Percentiles rank a stretch among this genome's conserved stretches.
phyloP scores from a whole-genome alignment of 1,140 invertebrate species.

The Anoplophora glabripennis region DNA sequence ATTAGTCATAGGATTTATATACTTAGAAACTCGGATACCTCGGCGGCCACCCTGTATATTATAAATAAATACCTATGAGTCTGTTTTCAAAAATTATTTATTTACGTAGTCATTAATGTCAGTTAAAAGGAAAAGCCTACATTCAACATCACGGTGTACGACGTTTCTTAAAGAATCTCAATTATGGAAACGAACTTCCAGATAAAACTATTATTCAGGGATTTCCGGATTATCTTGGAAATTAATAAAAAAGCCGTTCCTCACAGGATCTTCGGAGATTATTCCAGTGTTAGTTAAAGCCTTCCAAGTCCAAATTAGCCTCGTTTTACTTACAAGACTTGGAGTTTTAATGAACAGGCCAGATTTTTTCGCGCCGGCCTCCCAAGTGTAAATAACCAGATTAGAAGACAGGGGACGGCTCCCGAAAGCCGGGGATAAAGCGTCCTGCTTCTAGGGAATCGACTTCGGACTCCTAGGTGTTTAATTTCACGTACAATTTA shows the following conservation, averaged over 20 bases:
- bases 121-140: too few species aligned
- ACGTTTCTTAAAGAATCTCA: not conserved
- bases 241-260: too few species aligned
- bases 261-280: too few species aligned
- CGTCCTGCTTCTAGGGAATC: not conserved
- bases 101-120: too few species aligned
- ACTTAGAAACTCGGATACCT: too few species aligned
- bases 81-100: too few species aligned
- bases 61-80: too few species aligned
- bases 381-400: not conserved
- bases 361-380: not conserved
- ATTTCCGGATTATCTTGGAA: too few species aligned
- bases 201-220: too few species aligned
- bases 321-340: not conserved
- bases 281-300: not conserved
- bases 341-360: not conserved
- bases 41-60: too few species aligned
- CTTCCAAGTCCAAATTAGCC: not conserved
- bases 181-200: not conserved
- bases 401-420: not conserved
- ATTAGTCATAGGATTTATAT: too few species aligned
- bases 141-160: too few species aligned
- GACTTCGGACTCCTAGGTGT: constrained; percentile 14
- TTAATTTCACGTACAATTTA: constrained; percentile 18
- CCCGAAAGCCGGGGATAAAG: constrained; percentile 1